Evolutionary conservation across 1,140 invertebrate genomes (phyloP).

Genomic region (Drosophila simulans): DNA sequence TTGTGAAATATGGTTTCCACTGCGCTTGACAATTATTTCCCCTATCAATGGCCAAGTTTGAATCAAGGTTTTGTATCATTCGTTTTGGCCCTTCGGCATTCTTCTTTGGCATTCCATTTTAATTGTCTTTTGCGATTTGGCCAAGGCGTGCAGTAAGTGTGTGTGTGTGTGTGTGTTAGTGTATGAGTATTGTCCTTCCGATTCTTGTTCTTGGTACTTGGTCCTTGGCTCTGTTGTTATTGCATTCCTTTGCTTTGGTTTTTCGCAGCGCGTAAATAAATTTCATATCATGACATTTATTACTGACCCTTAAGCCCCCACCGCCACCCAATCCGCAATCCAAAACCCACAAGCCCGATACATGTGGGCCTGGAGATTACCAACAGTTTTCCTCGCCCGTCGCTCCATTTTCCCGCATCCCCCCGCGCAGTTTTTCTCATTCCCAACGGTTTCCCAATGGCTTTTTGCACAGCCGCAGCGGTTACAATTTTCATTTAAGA

Average conservation of each 20-base stretch:
- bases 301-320: constrained; percentile 75
- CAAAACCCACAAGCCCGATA: constrained; percentile 49
- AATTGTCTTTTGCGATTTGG: constrained; percentile 63
- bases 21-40: constrained; percentile 2
- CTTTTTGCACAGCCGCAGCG: constrained; percentile 52
- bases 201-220: constrained; percentile 26
- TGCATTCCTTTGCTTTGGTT: constrained; percentile 78
- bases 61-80: constrained; percentile 17
- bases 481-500: constrained; percentile 81
- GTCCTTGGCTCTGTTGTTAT: constrained; percentile 48
- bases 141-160: constrained; percentile 5
- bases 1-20: background rate
- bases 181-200: constrained; percentile 49
- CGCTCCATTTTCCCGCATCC: background rate
- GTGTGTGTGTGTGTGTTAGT: constrained; percentile 27
- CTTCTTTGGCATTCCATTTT: constrained; percentile 49
- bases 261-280: constrained; percentile 80
- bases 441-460: constrained; percentile 51
- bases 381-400: constrained; percentile 29
- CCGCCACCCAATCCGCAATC: constrained; percentile 36
- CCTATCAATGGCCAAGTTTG: constrained; percentile 9
- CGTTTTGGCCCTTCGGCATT: constrained; percentile 35
- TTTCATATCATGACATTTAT: constrained; percentile 82
- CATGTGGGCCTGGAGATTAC: constrained; percentile 61
- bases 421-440: constrained; percentile 18